Evolutionary conservation across 2,888 invertebrate species (phyloP), one percentile per base, ranked within the genome.

Genomic region (Dolichomitus sp.): DNA sequence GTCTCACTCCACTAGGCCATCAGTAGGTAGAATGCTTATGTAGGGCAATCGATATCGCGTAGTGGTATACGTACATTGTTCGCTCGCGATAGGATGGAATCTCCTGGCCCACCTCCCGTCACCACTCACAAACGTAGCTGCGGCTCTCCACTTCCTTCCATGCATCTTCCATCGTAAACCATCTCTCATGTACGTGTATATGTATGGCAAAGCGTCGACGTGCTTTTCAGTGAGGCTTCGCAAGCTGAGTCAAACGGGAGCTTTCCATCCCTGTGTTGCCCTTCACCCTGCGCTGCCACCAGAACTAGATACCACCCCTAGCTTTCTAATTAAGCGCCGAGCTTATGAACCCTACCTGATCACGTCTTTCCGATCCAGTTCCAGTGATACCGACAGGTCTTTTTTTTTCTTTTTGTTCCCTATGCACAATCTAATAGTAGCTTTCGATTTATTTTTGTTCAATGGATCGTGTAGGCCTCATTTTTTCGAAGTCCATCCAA

Each of bases 31-130:
- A 63, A 83, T 81, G 84, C 81, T 81, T 86, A 87, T 89, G 85
- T 87, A 86, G 89, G 84, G 79, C 86, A 87, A 87, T 87, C 87
- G 85, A 89, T 89, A 87, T 68, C 81, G 84, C 77, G 40, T 66
- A 54, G 57, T 63, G 69, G 77, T 80, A 76, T 73, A 80, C 73
- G 37, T 77, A 73, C 80, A 83, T 83, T 83, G 83, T 83, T 77
- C 50, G 72, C 73, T 68, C 57, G 69, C 73, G 63, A 77, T 77
- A 40, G 50, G 68, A 63, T 73, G 69, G 73, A 68, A 82, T 57
- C 79, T 72, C 70, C 72, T 79, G 73, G 61, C 73, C 76, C 75
- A 79, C 59, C 74, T 66, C 76, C 80, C 63, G 76, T 73, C 80
- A 23, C 68, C 59, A 63, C 83, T 68, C 83, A 37, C 68, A 19